Conservation (phyloP, 1,140 invertebrate genomes). For the Drosophila busckii region DNA sequence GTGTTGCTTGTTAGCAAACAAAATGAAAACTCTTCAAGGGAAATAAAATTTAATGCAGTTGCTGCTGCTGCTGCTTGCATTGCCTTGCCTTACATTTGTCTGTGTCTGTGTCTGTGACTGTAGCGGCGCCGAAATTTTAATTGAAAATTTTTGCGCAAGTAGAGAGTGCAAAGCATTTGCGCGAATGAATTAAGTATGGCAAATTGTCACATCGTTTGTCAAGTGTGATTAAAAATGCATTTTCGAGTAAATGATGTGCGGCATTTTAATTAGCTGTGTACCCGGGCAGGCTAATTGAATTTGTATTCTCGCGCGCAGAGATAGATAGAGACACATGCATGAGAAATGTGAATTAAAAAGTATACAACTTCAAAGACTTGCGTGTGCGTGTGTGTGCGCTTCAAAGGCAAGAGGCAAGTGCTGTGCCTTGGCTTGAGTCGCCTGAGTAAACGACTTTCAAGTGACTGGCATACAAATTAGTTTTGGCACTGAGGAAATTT, state of each 20-base stretch:
- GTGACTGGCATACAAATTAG: constrained; percentile 68
- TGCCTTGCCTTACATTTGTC: no score
- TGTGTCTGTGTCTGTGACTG: no score
- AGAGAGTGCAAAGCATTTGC: not conserved
- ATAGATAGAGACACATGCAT: constrained; percentile 3
- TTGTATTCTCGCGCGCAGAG: constrained; percentile 22
- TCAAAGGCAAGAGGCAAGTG: not conserved
- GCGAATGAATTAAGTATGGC: constrained; percentile 7
- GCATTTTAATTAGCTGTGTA: constrained; percentile 65
- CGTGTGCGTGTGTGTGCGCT: constrained; percentile 44
- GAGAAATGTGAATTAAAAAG: not conserved
- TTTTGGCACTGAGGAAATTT: constrained; percentile 30
- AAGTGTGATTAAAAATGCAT: constrained; percentile 69
- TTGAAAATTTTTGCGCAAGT: no score
- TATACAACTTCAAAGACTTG: constrained; percentile 55
- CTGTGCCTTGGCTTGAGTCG: no score
- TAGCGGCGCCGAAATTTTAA: no score
- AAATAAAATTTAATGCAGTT: no score
- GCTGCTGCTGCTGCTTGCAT: no score
- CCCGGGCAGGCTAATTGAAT: constrained; percentile 55
- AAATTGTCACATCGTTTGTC: constrained; percentile 48
- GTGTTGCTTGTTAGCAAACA: no score
- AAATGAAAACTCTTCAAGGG: no score
- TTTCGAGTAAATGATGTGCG: constrained; percentile 59
- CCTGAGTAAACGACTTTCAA: constrained; percentile 61